These are phyloP conservation scores for Serripes groenlandicus DNA, from an alignment of 2,888 invertebrate species.

Conservation along the genomic window DNA sequence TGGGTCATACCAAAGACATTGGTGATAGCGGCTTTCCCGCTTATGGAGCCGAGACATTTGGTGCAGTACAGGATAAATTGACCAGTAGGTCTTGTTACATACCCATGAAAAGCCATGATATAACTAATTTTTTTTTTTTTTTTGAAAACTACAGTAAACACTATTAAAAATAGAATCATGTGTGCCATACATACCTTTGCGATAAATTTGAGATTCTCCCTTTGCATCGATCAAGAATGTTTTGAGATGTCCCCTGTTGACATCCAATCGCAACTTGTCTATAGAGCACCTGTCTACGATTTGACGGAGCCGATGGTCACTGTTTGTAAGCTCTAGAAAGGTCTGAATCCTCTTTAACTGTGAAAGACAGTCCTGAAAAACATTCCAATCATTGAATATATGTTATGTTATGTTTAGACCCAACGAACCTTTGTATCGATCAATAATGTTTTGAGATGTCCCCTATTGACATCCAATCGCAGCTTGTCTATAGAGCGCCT, in stretches of 20 bases:
- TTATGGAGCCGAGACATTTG: no score
- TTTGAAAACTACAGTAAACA: no score
- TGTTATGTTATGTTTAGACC: no score
- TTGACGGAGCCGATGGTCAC: background rate
- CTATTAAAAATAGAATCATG: background rate
- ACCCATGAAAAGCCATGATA: no score
- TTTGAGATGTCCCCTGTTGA: background rate
- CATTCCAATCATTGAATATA: background rate
- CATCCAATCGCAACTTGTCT: background rate
- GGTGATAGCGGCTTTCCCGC: no score
- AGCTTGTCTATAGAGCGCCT: background rate
- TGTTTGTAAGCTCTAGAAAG: background rate
- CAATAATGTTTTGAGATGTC: background rate
- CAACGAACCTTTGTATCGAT: background rate
- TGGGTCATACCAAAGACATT: no score
- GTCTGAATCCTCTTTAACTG: background rate
- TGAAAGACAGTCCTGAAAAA: constrained; percentile 1
- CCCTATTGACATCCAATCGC: background rate
- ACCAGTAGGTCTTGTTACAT: background rate
- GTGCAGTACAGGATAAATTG: background rate
- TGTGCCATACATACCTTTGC: background rate
- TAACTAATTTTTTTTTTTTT: background rate
- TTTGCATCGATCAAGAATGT: background rate
- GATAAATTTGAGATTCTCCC: constrained; percentile 4
- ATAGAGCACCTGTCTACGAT: constrained; percentile 6